A percentile compares a stretch with the other conserved stretches of the same genome.
Conservation (phyloP, 2,113 vertebrate genomes). For the Cyprinodon variegatus region DNA sequence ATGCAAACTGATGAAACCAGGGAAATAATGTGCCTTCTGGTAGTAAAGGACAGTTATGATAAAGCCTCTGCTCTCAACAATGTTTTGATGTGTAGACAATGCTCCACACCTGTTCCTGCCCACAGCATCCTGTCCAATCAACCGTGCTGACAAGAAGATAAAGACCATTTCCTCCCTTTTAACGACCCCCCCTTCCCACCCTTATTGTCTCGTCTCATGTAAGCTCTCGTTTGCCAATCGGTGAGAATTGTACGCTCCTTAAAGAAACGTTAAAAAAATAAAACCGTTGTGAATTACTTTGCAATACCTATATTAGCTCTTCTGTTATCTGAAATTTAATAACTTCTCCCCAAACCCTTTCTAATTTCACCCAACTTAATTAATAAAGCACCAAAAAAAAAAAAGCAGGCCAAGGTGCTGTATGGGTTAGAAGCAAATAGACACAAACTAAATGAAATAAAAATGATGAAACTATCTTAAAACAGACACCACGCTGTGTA, state of each 20-base stretch:
- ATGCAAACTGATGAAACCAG: neutral
- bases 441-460: too few species aligned
- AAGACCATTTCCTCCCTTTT: conserved; percentile 52
- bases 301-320: neutral
- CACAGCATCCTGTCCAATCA: conserved; percentile 64
- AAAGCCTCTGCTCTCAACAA: neutral
- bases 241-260: conserved; percentile 1
- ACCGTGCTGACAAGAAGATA: conserved; percentile 38
- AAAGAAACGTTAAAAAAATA: neutral
- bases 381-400: too few species aligned
- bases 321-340: neutral
- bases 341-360: conserved; percentile 4
- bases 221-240: conserved; percentile 4
- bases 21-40: neutral
- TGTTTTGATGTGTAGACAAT: conserved; percentile 44
- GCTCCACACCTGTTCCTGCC: conserved; percentile 53
- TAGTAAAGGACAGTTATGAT: neutral
- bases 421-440: too few species aligned
- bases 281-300: conserved; percentile 3
- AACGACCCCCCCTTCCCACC: conserved; percentile 10
- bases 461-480: too few species aligned
- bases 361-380: too few species aligned
- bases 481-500: too few species aligned
- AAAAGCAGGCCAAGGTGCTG: too few species aligned
- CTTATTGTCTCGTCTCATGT: conserved; percentile 29